Conservation (phyloP, 2,113 vertebrate species). For the Stomatorhinus ivindoensis region DNA sequence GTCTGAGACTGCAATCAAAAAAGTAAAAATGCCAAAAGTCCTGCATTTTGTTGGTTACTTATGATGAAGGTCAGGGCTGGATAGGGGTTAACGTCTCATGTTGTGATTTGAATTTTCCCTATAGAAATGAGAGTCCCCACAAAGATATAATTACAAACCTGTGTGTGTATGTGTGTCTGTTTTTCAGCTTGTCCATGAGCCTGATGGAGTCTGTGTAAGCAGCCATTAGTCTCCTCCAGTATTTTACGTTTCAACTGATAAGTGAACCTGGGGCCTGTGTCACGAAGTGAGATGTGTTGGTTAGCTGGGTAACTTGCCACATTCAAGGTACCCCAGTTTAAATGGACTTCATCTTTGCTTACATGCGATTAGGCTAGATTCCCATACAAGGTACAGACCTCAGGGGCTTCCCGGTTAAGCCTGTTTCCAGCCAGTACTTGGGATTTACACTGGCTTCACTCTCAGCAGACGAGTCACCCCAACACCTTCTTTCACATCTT, state of each 20-base stretch:
- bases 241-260: not conserved
- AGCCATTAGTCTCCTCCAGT: not conserved
- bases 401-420: not conserved
- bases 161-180: not conserved
- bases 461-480: not conserved
- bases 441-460: not conserved
- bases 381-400: not conserved
- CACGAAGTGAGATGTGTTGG: not conserved
- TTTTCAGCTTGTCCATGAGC: not conserved
- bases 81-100: not conserved
- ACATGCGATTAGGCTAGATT: not conserved
- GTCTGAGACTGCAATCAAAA: not conserved
- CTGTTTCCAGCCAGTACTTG: not conserved
- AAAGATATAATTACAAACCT: not conserved
- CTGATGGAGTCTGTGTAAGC: not conserved
- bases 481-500: not conserved
- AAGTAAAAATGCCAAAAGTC: not conserved
- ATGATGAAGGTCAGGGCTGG: not conserved
- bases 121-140: not conserved
- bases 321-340: not conserved
- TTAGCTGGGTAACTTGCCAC: not conserved
- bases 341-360: not conserved
- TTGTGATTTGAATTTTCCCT: not conserved
- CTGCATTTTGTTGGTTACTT: not conserved
- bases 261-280: not conserved